These are phyloP conservation scores for Chaetops frenatus DNA, from an alignment of 2,113 vertebrate species.

Conservation along the genomic window DNA sequence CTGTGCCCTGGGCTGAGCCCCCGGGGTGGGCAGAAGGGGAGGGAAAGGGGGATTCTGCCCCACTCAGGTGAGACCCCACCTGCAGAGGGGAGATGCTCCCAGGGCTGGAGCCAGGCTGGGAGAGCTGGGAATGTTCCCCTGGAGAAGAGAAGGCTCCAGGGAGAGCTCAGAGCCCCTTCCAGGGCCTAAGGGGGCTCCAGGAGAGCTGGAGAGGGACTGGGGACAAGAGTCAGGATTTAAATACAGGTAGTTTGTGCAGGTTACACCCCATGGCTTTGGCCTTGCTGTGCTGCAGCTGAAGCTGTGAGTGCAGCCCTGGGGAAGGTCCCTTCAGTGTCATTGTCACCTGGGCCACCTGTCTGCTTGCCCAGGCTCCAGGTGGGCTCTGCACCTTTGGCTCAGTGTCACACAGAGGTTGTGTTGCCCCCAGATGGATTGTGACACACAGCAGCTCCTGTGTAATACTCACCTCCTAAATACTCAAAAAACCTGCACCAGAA, in stretches of 20 bases:
- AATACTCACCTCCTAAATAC: neutral
- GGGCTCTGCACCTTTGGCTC: neutral
- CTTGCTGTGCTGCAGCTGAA: accelerated
- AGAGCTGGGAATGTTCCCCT: neutral
- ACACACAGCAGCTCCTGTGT: neutral
- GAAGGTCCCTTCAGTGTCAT: neutral
- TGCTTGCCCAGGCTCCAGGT: neutral
- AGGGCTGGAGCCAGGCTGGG: neutral
- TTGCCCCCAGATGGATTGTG: neutral
- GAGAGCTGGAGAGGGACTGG: neutral
- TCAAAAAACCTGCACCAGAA: neutral
- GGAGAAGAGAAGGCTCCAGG: neutral
- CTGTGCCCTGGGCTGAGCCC: neutral
- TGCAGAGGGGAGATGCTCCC: no score
- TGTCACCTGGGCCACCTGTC: neutral
- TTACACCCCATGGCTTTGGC: accelerated
- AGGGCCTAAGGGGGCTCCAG: no score
- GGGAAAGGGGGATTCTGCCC: neutral
- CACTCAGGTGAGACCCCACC: neutral
- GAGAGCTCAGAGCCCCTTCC: neutral
- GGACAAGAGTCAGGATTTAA: neutral
- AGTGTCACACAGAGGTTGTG: neutral
- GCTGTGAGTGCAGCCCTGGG: neutral
- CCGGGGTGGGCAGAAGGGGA: neutral
- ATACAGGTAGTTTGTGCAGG: neutral